phyloP scores from a whole-genome alignment of 2,888 invertebrate genomes.

The Pristionchus exspectatus region DNA sequence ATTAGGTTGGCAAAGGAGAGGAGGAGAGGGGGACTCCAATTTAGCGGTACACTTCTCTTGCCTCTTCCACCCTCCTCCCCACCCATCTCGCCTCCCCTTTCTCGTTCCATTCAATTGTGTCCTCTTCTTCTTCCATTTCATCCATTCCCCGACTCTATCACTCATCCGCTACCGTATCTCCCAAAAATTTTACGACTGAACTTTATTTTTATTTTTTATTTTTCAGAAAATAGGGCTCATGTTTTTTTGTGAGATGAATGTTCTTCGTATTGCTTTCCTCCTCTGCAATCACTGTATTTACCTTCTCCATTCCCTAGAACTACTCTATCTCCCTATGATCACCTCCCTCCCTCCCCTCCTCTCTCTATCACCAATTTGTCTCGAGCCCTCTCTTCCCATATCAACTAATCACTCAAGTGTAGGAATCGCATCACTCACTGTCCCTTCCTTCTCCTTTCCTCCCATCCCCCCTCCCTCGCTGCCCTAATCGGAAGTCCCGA shows the following conservation, averaged over 20 bases:
- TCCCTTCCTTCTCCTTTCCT: not conserved
- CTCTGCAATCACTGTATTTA: conserved; percentile 26
- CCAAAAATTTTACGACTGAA: not conserved
- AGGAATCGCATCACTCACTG: conserved; percentile 16
- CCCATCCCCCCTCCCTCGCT: not conserved
- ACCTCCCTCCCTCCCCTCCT: not conserved
- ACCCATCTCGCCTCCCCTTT: conserved; percentile 23
- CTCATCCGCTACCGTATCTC: conserved; percentile 33
- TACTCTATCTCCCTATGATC: conserved; percentile 20
- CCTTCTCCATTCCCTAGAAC: not conserved
- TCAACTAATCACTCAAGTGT: conserved; percentile 49
- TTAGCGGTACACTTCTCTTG: conserved; percentile 44
- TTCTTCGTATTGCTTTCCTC: not conserved
- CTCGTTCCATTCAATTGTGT: conserved; percentile 50
- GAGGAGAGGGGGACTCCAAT: conserved; percentile 39
- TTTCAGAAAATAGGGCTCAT: not conserved
- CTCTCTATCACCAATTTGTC: conserved; percentile 19
- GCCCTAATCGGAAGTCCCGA: not conserved
- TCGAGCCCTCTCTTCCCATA: conserved; percentile 19
- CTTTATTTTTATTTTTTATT: not conserved
- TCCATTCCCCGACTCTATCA: conserved; percentile 22
- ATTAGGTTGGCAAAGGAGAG: conserved; percentile 29
- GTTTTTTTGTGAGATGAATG: not conserved
- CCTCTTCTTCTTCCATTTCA: conserved; percentile 48
- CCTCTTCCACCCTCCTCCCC: conserved; percentile 12